Base-by-base conservation (phyloP, 2,888 invertebrate species). In the Cephus rjabovi region DNA sequence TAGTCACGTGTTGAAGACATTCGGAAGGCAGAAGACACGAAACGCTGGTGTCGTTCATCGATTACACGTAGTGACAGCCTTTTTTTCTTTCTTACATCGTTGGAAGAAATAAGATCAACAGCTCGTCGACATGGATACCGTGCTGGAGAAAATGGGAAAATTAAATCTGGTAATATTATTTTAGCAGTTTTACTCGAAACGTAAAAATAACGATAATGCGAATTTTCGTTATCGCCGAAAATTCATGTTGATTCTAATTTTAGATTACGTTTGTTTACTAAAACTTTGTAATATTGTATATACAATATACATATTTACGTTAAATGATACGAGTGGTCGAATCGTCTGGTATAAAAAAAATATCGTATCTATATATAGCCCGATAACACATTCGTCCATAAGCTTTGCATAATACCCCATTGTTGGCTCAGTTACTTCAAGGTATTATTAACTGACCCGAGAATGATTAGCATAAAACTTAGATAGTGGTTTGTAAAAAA, bases 101-200 rank as follows among this genome's bases (percentile, higher is more conserved):
- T 34, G 31, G 71, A 56, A 56, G 33, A 33, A 76, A 23, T 15
- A 73, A 34, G 34, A 33, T 33, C 30, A 73, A 34, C 12, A 12
- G 12, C 71, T 71, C 33, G 71, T 77, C 81, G 86, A 31, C 77
- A 90, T 90, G 90, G 89, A 90, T 85, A 91, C 90, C 81, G 87
- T 91, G 34, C 84, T 91, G 74, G 91, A 91, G 84, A 91, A 91
- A 87, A 90, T 91, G 89, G 90, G 87, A 83, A 91, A 90, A 81
- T 86, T 91, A 76, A 90, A 91, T 88, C 80, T 91, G 91, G 91
- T 91, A 91, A 90, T 76, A 77, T 77, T n/a, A 75, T 56, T 69
- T 73, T 69, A 69, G 56, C 15, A 9, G 9, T 56, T 56, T 56
- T 56, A 56, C 9, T 15, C 23, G 9, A 56, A 56, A 9, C 9